Base-by-base conservation (phyloP, 1,140 invertebrate species). In the Chymomyza costata region DNA sequence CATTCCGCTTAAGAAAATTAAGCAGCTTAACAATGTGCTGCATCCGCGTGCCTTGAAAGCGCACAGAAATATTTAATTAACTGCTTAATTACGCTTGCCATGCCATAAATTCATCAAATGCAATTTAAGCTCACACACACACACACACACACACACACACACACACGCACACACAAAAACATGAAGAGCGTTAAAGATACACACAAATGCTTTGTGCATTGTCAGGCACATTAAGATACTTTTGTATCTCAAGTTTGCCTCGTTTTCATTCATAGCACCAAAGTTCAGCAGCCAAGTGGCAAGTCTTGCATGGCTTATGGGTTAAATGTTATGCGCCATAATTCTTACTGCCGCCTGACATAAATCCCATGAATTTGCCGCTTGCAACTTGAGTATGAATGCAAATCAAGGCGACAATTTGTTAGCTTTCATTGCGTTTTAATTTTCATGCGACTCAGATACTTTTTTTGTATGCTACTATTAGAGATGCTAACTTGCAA, bases 61-160 rank as follows among this genome's bases (percentile, higher is more conserved):
- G n/a, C 61, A 68, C 52, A 65, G 49, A 74, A 69, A 83, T 78
- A 83, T 83, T 83, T 83, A 83, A 83, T 83, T 83, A 83, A 83
- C 83, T 82, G 82, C 74, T 83, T 83, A 83, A 83, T 83, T 83
- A 81, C 74, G 81, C 81, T 70, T 57, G 67, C 73, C 59, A 83
- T 83, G 82, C 81, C 74, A 83, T 83, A 83, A 83, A 83, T 83
- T 82, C 81, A 83, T 81, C 74, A 83, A 83, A 74, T 78, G 73
- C 71, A 78, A 78, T 78, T 78, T 71, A 78, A 76, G 73, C 44
- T 64, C 45, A 46, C 60, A 55, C 62, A 76, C 65, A 61, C 60
- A 43, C 45, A 35, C 19, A 13, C 44, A 30, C n/a, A n/a, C n/a
- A 54, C 19, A 48, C 31, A 35, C 7, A 49, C 49, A 58, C 19